Percentiles rank a stretch among this genome's conserved stretches.
Conservation (phyloP, 92 coral and sea anemone genomes). For the Palythoa heliodiscus region DNA sequence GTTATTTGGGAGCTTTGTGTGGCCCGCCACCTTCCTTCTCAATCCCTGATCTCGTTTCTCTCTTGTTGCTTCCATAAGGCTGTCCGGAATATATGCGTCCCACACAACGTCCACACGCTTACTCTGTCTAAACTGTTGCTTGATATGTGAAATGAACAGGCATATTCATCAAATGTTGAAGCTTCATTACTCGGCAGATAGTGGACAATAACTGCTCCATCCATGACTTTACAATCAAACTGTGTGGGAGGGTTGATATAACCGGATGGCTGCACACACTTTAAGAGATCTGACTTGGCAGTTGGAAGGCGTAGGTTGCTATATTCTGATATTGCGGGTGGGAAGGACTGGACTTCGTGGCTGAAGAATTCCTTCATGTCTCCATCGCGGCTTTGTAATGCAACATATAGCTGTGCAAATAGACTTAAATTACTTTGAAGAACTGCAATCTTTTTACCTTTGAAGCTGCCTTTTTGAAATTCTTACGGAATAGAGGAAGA, state of each 20-base stretch:
- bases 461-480: constrained; percentile 30
- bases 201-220: too few relatives aligned
- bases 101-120: too few relatives aligned
- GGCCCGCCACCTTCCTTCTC: constrained; percentile 56
- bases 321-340: constrained; percentile 11
- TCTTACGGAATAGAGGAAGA: constrained; percentile 52
- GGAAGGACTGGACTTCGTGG: constrained; percentile 63
- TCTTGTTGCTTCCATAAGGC: constrained; percentile 42
- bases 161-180: too few relatives aligned
- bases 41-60: constrained; percentile 17
- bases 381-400: constrained; percentile 32
- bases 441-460: constrained; percentile 45
- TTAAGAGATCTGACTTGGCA: too few relatives aligned
- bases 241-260: too few relatives aligned
- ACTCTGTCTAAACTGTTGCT: too few relatives aligned
- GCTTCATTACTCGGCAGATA: neutral
- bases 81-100: too few relatives aligned
- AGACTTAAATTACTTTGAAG: constrained; percentile 59
- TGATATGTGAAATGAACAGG: too few relatives aligned
- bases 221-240: too few relatives aligned
- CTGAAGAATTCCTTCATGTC: constrained; percentile 58
- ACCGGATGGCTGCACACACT: too few relatives aligned
- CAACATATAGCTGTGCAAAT: constrained; percentile 59
- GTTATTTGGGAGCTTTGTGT: constrained; percentile 52
- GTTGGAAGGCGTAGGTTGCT: neutral